These are phyloP conservation scores for Drosophila pseudotalamancana DNA, from an alignment of 2,888 invertebrate species.

Conservation along the genomic window DNA sequence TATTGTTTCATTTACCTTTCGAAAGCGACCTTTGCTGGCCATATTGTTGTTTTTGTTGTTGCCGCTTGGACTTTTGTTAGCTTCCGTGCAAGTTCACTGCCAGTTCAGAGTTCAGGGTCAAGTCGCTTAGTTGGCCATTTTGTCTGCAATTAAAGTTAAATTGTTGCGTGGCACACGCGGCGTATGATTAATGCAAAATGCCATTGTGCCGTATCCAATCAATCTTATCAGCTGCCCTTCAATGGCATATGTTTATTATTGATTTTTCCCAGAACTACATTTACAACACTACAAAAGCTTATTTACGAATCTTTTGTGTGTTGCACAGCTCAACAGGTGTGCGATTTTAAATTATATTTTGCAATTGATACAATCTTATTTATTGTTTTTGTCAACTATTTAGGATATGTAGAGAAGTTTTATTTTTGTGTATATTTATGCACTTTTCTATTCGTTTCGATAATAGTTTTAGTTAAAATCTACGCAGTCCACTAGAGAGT, in stretches of 20 bases:
- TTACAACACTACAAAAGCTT: not conserved
- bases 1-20: constrained; percentile 55
- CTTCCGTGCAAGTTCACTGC: constrained; percentile 58
- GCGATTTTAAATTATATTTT: too few species aligned
- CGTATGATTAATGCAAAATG: constrained; percentile 62
- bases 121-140: constrained; percentile 11
- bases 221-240: constrained; percentile 46
- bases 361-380: too few species aligned
- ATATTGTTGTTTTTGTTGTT: constrained; percentile 33
- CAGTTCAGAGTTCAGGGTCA: constrained; percentile 74
- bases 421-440: not conserved
- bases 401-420: too few species aligned
- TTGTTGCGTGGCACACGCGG: constrained; percentile 64
- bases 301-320: not conserved
- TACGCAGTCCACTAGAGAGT: constrained; percentile 23
- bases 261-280: constrained; percentile 63
- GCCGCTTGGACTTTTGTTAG: constrained; percentile 14
- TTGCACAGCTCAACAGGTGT: constrained; percentile 45
- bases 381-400: too few species aligned
- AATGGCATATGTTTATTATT: constrained; percentile 63
- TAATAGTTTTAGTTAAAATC: constrained; percentile 16
- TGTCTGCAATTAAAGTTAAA: constrained; percentile 51
- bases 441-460: not conserved
- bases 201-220: constrained; percentile 20
- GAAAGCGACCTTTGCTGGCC: constrained; percentile 64